A percentile compares a stretch with the other conserved stretches of the same genome.
These are phyloP conservation scores for Sinocyclocheilus anshuiensis DNA, from an alignment of 2,113 vertebrate species.

Conservation along the genomic window DNA sequence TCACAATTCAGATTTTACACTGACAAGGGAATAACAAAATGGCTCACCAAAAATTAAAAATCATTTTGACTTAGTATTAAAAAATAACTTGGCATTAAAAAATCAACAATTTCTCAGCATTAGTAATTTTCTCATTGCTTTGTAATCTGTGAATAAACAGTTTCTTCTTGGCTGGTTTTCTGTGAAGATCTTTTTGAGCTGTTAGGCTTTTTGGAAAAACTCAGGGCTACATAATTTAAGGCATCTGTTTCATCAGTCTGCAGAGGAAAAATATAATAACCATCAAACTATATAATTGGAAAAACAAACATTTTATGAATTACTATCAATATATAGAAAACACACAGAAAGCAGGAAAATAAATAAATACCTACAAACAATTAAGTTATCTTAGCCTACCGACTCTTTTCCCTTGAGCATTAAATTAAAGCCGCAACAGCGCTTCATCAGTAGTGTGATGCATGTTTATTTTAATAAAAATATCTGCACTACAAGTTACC, in stretches of 20 bases:
- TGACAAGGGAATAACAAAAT: no score
- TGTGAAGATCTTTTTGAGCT: not conserved
- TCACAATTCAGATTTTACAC: no score
- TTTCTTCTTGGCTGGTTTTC: not conserved
- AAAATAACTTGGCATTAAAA: no score
- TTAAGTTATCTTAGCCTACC: not conserved
- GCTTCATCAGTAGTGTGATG: no score
- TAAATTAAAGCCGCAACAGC: no score
- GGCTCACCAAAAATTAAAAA: no score
- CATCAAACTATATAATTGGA: not conserved
- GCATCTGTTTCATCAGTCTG: not conserved
- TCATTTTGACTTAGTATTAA: no score
- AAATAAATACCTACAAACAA: no score
- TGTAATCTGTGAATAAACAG: conserved; percentile 6
- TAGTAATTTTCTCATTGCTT: not conserved
- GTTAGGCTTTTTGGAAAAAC: not conserved
- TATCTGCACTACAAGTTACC: no score
- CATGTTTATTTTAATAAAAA: no score
- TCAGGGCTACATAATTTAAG: conserved; percentile 4
- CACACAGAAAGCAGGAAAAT: no score
- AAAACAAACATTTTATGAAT: not conserved
- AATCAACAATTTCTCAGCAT: not conserved
- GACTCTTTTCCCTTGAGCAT: no score
- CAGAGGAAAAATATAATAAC: not conserved
- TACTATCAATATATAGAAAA: not conserved